Evolutionary conservation across 1,140 invertebrate species (phyloP).

Genomic region (Chironomus tepperi): DNA sequence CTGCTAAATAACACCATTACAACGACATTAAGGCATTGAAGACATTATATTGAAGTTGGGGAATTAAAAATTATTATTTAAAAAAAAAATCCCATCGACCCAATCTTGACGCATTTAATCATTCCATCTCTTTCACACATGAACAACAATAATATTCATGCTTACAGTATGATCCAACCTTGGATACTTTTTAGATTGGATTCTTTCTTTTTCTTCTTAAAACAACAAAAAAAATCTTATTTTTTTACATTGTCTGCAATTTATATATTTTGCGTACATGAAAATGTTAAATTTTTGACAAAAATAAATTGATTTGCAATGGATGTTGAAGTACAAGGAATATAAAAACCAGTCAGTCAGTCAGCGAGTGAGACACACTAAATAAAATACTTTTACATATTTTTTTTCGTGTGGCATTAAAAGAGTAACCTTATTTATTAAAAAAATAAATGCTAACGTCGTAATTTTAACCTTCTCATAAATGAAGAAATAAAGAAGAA

Average conservation of each 20-base stretch:
- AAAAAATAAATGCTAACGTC: neutral
- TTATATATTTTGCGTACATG: neutral
- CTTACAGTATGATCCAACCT: neutral
- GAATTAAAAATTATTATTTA: neutral
- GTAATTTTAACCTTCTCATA: constrained; percentile 13
- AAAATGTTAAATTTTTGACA: too few species aligned
- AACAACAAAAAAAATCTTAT: too few species aligned
- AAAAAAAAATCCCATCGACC: neutral
- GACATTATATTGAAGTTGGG: constrained; percentile 3
- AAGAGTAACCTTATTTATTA: neutral
- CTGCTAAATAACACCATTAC: constrained; percentile 6
- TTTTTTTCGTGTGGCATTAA: neutral
- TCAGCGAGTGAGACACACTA: too few species aligned
- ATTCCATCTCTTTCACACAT: constrained; percentile 2
- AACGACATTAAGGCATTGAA: constrained; percentile 5
- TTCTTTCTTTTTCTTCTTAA: neutral
- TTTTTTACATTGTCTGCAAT: constrained; percentile 3
- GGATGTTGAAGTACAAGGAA: neutral
- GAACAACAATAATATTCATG: neutral
- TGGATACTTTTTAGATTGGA: neutral
- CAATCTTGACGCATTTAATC: neutral
- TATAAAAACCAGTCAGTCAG: neutral
- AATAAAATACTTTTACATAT: neutral
- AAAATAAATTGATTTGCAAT: neutral
- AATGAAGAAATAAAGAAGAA: neutral